phyloP scores from a whole-genome alignment of 2,797 vertebrate genomes.

The Clarias platycephalus region DNA sequence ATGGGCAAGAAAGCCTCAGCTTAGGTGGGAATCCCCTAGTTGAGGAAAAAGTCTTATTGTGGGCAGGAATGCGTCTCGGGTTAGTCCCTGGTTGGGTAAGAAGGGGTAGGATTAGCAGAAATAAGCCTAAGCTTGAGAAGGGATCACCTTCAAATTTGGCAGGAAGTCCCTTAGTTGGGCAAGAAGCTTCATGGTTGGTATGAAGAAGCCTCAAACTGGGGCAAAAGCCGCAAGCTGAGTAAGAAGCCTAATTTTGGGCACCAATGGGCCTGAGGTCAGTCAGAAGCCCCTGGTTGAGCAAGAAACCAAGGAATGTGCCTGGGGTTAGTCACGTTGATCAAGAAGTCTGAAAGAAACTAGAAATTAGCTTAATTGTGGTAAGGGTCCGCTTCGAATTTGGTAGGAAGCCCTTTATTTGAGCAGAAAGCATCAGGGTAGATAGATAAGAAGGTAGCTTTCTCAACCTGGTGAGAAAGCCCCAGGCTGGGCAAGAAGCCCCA shows the following conservation, averaged over 20 bases:
- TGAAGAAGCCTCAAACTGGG: not conserved
- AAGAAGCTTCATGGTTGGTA: not conserved
- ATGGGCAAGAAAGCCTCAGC: not conserved
- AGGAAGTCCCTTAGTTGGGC: not conserved
- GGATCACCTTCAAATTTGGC: not conserved
- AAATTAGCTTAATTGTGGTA: not conserved
- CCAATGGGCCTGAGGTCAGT: too few relatives aligned
- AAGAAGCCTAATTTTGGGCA: not conserved
- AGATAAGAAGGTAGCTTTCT: too few relatives aligned
- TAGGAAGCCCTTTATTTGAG: not conserved
- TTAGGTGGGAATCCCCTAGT: too few relatives aligned
- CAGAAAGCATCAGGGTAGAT: too few relatives aligned
- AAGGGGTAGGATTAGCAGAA: not conserved
- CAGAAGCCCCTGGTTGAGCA: not conserved
- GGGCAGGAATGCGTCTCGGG: not conserved
- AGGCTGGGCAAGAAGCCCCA: not conserved
- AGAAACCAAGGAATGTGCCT: too few relatives aligned
- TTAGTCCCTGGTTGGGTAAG: not conserved
- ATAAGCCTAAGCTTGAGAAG: not conserved
- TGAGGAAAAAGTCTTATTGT: not conserved
- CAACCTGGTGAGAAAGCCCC: not conserved
- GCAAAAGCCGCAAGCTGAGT: not conserved
- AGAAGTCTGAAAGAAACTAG: not conserved
- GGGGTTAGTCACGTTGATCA: not conserved
- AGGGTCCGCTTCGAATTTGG: not conserved